Base-by-base conservation (phyloP, 2,113 vertebrate genomes). In the Tautogolabrus adspersus region DNA sequence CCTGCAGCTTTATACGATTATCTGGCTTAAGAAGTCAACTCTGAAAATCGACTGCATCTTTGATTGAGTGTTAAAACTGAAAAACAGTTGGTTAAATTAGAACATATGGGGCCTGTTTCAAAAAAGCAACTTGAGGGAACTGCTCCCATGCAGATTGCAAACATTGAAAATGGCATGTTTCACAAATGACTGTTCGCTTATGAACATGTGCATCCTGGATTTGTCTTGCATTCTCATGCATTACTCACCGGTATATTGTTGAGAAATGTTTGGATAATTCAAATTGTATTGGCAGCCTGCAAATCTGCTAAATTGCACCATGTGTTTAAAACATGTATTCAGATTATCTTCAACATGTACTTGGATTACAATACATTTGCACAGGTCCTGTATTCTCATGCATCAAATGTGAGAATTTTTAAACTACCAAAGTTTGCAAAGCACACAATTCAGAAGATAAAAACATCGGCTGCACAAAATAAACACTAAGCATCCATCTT, bases 1-100 rank as follows among this genome's bases (percentile, higher is more conserved):
- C 13, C 18, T 52, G 34, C 62, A 23, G 49, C 22, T 34, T 58
- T n/a, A 23, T 52, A 37, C 9, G 15, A 59, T 42, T 19, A 40
- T 57, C 60, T 47, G 18, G 11, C 0, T 22, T 8, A 19, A 57
- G 15, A 2, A 6, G 19, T 44, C 49, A 23, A n/a, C 8, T 30
- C 9, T 34, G 59, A 18, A 66, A 66, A 44, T 59, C 42, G 18
- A 15, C 56, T 6, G 22, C 63, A 19, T 51, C 42, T 63, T 49
- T 61, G 7, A 73, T 58, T 63, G 30, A 12, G 38, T 22, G 40
- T 42, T 23, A 26, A 62, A 62, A 67, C 38, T 19, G 46, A n/a
- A 22, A 38, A 77, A 56, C 81, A 76, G 62, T 61, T 84, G 72
- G 46, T 44, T 52, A 40, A 64, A 72, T 76, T 8, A 57, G 51